Base-by-base conservation (phyloP, 2,797 vertebrate species). In the Syngnathus rostellatus region DNA sequence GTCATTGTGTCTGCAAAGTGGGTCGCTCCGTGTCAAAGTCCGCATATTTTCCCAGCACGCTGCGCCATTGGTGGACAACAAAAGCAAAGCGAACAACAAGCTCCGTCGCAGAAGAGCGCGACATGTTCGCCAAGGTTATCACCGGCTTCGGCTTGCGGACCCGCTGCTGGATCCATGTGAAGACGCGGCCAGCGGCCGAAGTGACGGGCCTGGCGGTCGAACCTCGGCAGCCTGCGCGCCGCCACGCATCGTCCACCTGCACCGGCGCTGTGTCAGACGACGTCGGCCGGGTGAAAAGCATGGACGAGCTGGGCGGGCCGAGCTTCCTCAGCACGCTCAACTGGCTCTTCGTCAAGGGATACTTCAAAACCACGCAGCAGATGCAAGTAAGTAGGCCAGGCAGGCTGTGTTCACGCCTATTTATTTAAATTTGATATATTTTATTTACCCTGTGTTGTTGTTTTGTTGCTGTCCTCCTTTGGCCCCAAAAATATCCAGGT, bases 311-410 rank as follows among this genome's bases (percentile, higher is more conserved):
- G 8, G 68, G 65, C 0, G 92, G 90, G 11, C 89, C 89, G 0
- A 85, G 79, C 25, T 83, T 92, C 23, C 1, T 86, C 19, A 82
- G 75, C 0, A 86, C 79, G 0, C 10, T 92, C 0, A 83, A 92
- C 72, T 92, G 90, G 91, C 81, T 91, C 0, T 91, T 92, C 31
- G 67, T 86, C 0, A 93, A 92, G 60, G 91, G 92, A 0, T 89
- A 90, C 61, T 85, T 89, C 62, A 16, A 81, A 11, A 86, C 59
- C 1, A 66, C 73, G 25, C 92, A 93, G 6, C 83, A 90, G 39
- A 53, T 93, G 83, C 92, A 93, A 64, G 92, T 89, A 66, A 83
- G 77, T 70, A 6, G 39, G 2, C 37, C 37, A 19, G 8, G 3
- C 37, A 19, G 8, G 7, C 37, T 19, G 45, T 46, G 8, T 51